Evolutionary conservation across 1,140 invertebrate species (phyloP).

Genomic region (Galendromus occidentalis): DNA sequence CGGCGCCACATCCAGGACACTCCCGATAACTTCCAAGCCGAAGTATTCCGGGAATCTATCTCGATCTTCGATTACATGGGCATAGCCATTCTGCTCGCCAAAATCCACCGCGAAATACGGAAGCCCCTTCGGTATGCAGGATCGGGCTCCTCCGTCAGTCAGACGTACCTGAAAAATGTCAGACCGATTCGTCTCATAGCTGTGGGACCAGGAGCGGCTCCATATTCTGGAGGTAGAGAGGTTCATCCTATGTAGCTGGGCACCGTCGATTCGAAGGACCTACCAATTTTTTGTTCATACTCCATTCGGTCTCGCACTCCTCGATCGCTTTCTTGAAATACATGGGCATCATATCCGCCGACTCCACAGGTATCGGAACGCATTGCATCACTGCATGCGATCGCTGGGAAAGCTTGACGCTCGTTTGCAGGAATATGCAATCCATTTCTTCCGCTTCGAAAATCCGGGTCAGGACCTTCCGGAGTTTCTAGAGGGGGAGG

Average conservation of each 20-base stretch:
- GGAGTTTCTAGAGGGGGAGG: slow-evolving; percentile 37
- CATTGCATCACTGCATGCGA: slow-evolving; percentile 76
- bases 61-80: slow-evolving; percentile 90
- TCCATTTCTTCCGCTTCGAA: slow-evolving; percentile 46
- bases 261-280: slow-evolving; percentile 46
- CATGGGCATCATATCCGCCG: slow-evolving; percentile 52
- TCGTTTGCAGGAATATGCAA: slow-evolving; percentile 78
- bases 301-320: slow-evolving; percentile 85
- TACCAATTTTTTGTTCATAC: slow-evolving; percentile 82
- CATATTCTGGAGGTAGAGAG: slow-evolving; percentile 13
- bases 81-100: slow-evolving; percentile 65
- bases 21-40: slow-evolving; percentile 82
- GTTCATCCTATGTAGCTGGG: slow-evolving; percentile 25
- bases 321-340: slow-evolving; percentile 59
- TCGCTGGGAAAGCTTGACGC: slow-evolving; percentile 44
- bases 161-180: slow-evolving; percentile 1
- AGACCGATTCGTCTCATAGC: not conserved
- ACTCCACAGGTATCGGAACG: slow-evolving; percentile 58
- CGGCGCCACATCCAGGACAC: slow-evolving; percentile 73
- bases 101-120: slow-evolving; percentile 87
- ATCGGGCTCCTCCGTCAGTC: slow-evolving; percentile 9
- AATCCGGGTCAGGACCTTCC: slow-evolving; percentile 52
- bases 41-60: slow-evolving; percentile 66
- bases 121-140: slow-evolving; percentile 63
- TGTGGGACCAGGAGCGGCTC: slow-evolving; percentile 9